These are phyloP conservation scores for Stenodema calcarata DNA, from an alignment of 2,888 invertebrate genomes.

Conservation along the genomic window DNA sequence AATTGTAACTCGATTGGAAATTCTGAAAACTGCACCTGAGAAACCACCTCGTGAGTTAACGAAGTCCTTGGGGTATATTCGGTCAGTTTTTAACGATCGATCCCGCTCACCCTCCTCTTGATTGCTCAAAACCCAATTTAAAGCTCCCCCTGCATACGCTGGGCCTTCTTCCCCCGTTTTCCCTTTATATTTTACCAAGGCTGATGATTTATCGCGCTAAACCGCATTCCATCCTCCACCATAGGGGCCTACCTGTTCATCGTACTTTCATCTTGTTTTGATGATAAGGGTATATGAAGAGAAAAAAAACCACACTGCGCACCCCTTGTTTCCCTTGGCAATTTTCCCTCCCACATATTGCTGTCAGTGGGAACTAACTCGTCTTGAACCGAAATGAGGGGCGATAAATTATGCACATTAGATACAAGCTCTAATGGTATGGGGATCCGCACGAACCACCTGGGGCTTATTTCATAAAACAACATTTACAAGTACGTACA, in stretches of 20 bases:
- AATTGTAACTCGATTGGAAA: too few relatives aligned
- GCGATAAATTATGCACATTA: not conserved
- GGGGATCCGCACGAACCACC: not conserved
- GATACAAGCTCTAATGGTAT: not conserved
- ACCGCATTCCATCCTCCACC: not conserved
- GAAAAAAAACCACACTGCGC: not conserved
- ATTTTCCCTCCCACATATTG: not conserved
- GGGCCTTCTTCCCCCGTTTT: not conserved
- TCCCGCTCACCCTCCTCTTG: not conserved
- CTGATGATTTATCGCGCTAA: not conserved
- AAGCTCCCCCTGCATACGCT: not conserved
- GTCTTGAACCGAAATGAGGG: not conserved
- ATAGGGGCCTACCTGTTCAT: not conserved
- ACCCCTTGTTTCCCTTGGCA: not conserved
- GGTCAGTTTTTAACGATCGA: not conserved
- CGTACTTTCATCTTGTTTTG: not conserved
- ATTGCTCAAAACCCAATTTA: conserved; percentile 24
- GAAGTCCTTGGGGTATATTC: not conserved
- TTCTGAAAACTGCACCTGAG: too few relatives aligned
- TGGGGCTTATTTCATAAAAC: too few relatives aligned
- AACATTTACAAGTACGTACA: too few relatives aligned
- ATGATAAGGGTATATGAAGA: not conserved
- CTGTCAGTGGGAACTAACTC: not conserved
- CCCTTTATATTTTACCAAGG: conserved; percentile 1
- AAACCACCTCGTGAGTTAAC: too few relatives aligned